These are phyloP conservation scores for Rhynchophorus ferrugineus DNA, from an alignment of 1,140 invertebrate species.

Conservation along the genomic window DNA sequence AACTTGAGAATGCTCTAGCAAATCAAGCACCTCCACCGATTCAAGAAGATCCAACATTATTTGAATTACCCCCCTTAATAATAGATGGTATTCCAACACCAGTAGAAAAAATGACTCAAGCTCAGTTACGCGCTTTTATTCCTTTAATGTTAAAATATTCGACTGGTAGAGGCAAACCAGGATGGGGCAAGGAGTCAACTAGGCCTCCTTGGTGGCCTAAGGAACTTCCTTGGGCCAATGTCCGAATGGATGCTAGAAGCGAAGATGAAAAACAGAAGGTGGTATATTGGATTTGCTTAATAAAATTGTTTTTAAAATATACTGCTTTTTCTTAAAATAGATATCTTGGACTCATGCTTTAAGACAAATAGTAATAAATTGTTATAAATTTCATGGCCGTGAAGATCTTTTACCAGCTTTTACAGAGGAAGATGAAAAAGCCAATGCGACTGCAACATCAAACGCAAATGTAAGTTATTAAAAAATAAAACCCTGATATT, in stretches of 20 bases:
- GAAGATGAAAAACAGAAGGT: conserved; percentile 98
- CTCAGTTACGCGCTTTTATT: conserved; percentile 92
- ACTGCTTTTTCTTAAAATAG: conserved; percentile 48
- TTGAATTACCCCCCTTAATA: conserved; percentile 90
- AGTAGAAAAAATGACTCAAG: conserved; percentile 98
- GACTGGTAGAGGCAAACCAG: conserved; percentile 91
- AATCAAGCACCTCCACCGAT: conserved; percentile 72
- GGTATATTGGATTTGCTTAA: no score
- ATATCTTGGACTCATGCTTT: conserved; percentile 98
- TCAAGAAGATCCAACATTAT: conserved; percentile 84
- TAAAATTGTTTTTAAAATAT: no score
- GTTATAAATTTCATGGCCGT: conserved; percentile 95
- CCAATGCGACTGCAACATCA: conserved; percentile 45
- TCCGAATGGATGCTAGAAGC: conserved; percentile 90
- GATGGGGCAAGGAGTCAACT: conserved; percentile 93
- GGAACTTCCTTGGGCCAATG: conserved; percentile 95
- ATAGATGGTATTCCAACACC: conserved; percentile 97
- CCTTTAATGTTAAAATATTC: conserved; percentile 98
- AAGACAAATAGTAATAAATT: conserved; percentile 94
- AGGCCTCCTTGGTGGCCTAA: conserved; percentile 96
- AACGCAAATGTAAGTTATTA: conserved; percentile 39
- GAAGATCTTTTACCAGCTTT: conserved; percentile 93
- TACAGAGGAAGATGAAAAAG: conserved; percentile 82
- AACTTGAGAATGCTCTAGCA: conserved; percentile 84
- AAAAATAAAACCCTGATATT: not conserved